Evolutionary conservation across 2,113 vertebrate species (phyloP).

Genomic region (Arvicanthis niloticus): DNA sequence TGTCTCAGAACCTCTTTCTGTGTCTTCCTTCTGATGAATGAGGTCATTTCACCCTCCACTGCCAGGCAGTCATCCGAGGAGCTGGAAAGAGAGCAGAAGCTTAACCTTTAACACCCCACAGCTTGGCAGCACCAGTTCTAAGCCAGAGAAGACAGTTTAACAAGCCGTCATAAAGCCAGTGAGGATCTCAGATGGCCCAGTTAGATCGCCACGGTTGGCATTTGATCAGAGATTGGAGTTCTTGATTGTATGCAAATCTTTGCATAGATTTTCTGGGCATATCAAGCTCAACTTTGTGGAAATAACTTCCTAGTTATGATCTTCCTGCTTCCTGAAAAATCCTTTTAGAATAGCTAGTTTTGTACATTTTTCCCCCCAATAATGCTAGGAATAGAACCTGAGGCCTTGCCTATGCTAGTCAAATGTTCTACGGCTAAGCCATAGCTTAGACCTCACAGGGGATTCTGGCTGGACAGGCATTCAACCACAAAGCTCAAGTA

Average conservation of each 20-base stretch:
- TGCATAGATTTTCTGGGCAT: neutral
- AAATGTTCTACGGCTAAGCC: neutral
- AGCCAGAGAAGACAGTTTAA: neutral
- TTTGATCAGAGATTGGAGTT: slow-evolving; percentile 39
- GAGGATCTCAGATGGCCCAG: neutral
- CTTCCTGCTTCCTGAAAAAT: slow-evolving; percentile 3
- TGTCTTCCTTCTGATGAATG: slow-evolving; percentile 53
- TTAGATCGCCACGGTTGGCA: slow-evolving; percentile 35
- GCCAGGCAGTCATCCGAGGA: slow-evolving; percentile 41
- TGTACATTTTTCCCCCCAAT: neutral
- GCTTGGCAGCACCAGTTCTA: neutral
- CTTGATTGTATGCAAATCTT: slow-evolving; percentile 33
- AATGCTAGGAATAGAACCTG: neutral
- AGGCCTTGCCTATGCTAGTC: neutral
- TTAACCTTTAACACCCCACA: slow-evolving; percentile 53
- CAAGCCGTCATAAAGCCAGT: slow-evolving; percentile 13
- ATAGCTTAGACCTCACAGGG: neutral
- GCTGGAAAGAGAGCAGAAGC: slow-evolving; percentile 22
- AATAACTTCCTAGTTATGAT: slow-evolving; percentile 41
- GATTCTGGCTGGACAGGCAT: neutral
- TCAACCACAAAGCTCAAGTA: neutral
- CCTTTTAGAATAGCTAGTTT: neutral
- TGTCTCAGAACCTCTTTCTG: slow-evolving; percentile 43
- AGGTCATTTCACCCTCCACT: slow-evolving; percentile 57
- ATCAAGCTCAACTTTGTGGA: slow-evolving; percentile 1